Percentiles rank a stretch among this genome's conserved stretches.
These are phyloP conservation scores for Agelas oroides DNA, from an alignment of 37 sponge, comb jelly and placozoan species.

Conservation along the genomic window DNA sequence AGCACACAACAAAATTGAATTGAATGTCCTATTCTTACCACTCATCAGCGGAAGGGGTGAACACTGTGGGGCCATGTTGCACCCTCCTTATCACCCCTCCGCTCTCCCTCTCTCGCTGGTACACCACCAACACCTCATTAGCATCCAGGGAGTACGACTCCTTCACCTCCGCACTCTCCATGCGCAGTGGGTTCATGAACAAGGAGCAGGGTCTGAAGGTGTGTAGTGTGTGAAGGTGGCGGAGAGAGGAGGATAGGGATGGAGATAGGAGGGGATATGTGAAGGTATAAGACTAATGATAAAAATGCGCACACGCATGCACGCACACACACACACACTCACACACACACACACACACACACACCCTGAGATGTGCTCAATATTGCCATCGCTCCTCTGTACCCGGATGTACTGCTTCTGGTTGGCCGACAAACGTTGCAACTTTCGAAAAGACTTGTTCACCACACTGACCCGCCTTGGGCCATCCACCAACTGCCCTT, in stretches of 20 bases:
- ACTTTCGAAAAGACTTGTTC: slow-evolving; percentile 36
- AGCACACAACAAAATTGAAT: neutral
- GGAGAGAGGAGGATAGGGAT: no score
- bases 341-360: neutral
- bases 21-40: slow-evolving; percentile 58
- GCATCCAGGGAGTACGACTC: slow-evolving; percentile 80
- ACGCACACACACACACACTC: no score
- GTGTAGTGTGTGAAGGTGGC: neutral
- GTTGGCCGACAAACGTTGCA: slow-evolving; percentile 57
- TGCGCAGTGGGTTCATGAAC: slow-evolving; percentile 68
- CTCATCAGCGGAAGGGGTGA: slow-evolving; percentile 84
- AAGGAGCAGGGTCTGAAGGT: slow-evolving; percentile 67
- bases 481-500: slow-evolving; percentile 50
- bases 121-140: slow-evolving; percentile 90
- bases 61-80: slow-evolving; percentile 84
- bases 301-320: no score
- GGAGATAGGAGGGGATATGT: no score
- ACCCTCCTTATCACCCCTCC: slow-evolving; percentile 68
- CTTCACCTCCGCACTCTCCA: slow-evolving; percentile 43
- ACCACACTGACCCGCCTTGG: slow-evolving; percentile 63
- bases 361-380: slow-evolving; percentile 77
- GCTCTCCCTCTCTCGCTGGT: slow-evolving; percentile 60
- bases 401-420: slow-evolving; percentile 78
- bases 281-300: no score
- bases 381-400: slow-evolving; percentile 47